Percentiles rank a stretch among this genome's conserved stretches.
These are phyloP conservation scores for Eupleurogrammus muticus DNA, from an alignment of 2,797 vertebrate genomes.

Conservation along the genomic window DNA sequence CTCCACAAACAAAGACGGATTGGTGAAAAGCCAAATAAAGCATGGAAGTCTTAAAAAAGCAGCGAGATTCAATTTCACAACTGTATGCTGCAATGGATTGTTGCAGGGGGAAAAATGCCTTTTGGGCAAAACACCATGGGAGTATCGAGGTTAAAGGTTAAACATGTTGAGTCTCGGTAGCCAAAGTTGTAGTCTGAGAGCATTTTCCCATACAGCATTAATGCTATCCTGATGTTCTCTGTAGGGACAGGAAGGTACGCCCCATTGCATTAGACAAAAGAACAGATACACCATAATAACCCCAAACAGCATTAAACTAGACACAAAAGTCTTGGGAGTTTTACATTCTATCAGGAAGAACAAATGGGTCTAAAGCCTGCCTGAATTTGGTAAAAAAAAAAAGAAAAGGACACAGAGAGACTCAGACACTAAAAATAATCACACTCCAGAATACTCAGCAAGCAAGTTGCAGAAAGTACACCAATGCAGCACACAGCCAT, in stretches of 20 bases:
- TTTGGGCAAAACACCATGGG: conserved; percentile 46
- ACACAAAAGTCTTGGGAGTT: conserved; percentile 16
- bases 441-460: conserved; percentile 60
- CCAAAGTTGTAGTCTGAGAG: conserved; percentile 25
- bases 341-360: conserved; percentile 29
- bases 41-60: conserved; percentile 46
- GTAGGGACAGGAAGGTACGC: conserved; percentile 27
- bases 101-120: conserved; percentile 22
- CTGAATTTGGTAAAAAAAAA: conserved; percentile 44
- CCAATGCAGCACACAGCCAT: conserved; percentile 66
- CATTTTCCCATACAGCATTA: conserved; percentile 50
- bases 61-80: conserved; percentile 55
- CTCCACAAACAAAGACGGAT: conserved; percentile 78
- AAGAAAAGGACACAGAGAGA: conserved; percentile 37
- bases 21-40: conserved; percentile 69
- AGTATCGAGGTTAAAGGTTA: conserved; percentile 50
- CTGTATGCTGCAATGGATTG: conserved; percentile 24
- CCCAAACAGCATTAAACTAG: conserved; percentile 16
- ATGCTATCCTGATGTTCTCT: conserved; percentile 49
- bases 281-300: conserved; percentile 4
- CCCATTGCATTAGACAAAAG: conserved; percentile 12
- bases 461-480: conserved; percentile 57
- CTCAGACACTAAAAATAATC: conserved; percentile 70
- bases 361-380: conserved; percentile 41
- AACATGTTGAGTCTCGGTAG: conserved; percentile 42